phyloP scores from a whole-genome alignment of 1,140 invertebrate species.

The Drosophila obscura region DNA sequence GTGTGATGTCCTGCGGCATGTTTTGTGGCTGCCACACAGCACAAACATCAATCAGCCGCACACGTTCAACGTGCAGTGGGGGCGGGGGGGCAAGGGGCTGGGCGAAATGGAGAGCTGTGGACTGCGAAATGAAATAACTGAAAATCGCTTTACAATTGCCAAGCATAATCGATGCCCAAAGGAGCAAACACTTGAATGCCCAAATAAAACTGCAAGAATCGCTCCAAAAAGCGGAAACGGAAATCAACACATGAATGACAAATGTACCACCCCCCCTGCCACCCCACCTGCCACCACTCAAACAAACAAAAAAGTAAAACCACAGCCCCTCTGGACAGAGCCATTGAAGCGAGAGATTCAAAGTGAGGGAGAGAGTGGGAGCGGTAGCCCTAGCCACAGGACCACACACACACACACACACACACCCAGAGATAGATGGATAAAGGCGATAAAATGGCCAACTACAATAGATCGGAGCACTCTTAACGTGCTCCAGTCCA shows the following conservation, averaged over 20 bases:
- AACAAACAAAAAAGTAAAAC: constrained; percentile 1
- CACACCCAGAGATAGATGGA: constrained; percentile 26
- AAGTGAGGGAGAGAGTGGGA: constrained; percentile 3
- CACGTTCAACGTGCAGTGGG: constrained; percentile 15
- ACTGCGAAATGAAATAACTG: constrained; percentile 67
- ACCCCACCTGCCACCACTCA: not conserved
- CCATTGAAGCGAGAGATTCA: constrained; percentile 56
- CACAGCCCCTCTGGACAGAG: constrained; percentile 7
- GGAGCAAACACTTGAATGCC: constrained; percentile 73
- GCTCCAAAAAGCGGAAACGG: constrained; percentile 63
- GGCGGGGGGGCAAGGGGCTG: not conserved
- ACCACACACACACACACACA: not conserved
- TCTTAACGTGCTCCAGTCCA: not conserved
- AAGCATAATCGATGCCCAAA: constrained; percentile 80
- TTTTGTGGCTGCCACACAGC: constrained; percentile 60
- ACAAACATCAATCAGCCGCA: constrained; percentile 70
- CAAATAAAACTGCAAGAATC: constrained; percentile 20
- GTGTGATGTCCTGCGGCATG: constrained; percentile 64
- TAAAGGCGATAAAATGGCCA: constrained; percentile 68
- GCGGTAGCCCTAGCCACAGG: not conserved
- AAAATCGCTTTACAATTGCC: constrained; percentile 83
- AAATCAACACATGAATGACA: constrained; percentile 84
- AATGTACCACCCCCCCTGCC: constrained; percentile 54
- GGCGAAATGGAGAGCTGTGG: not conserved
- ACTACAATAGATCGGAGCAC: constrained; percentile 65